Percentiles rank a stretch among this genome's conserved stretches.
Evolutionary conservation across 2,888 invertebrate genomes (phyloP).

Genomic region (Cabera pusaria): DNA sequence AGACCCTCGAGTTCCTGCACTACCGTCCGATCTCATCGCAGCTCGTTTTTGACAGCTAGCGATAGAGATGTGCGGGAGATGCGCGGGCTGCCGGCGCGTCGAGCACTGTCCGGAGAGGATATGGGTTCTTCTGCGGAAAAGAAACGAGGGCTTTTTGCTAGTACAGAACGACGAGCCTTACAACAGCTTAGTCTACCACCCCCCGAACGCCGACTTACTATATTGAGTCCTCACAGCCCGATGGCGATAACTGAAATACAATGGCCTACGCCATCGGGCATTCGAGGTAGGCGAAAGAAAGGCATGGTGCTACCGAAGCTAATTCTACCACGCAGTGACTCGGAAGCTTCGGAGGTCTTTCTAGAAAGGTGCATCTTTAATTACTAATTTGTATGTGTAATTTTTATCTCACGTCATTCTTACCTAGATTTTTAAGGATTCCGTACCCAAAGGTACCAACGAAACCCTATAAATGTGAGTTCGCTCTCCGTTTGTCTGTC

Average conservation of each 20-base stretch:
- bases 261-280: conserved; percentile 83
- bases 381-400: too few relatives aligned
- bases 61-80: conserved; percentile 87
- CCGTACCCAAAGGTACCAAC: too few relatives aligned
- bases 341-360: conserved; percentile 87
- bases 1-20: conserved; percentile 79
- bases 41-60: conserved; percentile 86
- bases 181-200: conserved; percentile 89
- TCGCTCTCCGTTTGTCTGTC: too few relatives aligned
- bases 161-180: conserved; percentile 83
- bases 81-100: conserved; percentile 84
- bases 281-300: conserved; percentile 86
- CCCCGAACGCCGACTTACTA: conserved; percentile 87
- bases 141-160: conserved; percentile 86
- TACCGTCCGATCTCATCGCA: conserved; percentile 76
- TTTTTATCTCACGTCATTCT: too few relatives aligned
- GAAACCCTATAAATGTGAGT: too few relatives aligned
- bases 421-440: too few relatives aligned
- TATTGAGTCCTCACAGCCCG: conserved; percentile 91
- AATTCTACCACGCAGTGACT: conserved; percentile 89
- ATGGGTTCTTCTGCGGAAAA: conserved; percentile 85
- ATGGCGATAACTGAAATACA: conserved; percentile 87
- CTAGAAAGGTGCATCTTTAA: conserved; percentile 82
- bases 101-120: conserved; percentile 85
- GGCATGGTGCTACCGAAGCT: conserved; percentile 89